Base-by-base conservation (phyloP, 2,797 vertebrate genomes). In the Alcedo quadribrachys region DNA sequence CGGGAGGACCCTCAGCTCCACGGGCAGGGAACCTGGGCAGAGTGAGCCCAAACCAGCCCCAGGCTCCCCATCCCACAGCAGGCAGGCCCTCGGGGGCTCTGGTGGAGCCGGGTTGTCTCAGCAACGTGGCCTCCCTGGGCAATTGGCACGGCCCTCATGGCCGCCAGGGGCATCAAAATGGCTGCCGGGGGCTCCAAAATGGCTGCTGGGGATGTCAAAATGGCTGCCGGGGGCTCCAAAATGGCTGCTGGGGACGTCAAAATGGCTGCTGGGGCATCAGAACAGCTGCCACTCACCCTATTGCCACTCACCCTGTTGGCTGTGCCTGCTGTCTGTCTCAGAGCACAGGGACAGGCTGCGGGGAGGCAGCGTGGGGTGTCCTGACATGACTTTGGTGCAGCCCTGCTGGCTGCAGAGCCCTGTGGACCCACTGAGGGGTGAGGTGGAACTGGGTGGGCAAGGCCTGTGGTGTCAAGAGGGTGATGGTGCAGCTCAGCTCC, bases 41-140 rank as follows among this genome's bases (percentile, higher is more conserved):
- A 32, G 22, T 0, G 5, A n/a, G 9, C 37, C 20, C 43, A 22
- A 0, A 3, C 11, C 32, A 37, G 13, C 33, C 27, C 22, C 1
- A 1, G 18, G 25, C 21, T 43, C 9, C 3, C 12, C 7, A 3
- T 61, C 40, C 42, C 45, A 16, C 0, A 2, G 58, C 54, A 67
- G 35, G 9, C 12, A 45, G 28, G 25, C 32, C 16, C 13, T 24
- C 37, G 37, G 37, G 37, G 42, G 30, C 42, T 10, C 28, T 30
- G 19, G n/a, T 1, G 1, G 13, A 10, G 13, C 32, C 19, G 32
- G 18, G 40, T 6, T 2, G 58, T 32, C 35, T 25, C 54, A 28
- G 48, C 17, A 40, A 10, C 2, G 1, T 5, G 22, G 37, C n/a
- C 22, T 42, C 54, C 48, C 6, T 0, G 0, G 16, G 27, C 8